Percentiles rank a stretch among this genome's conserved stretches.
These are phyloP conservation scores for Lomographa bimaculata DNA, from an alignment of 2,888 invertebrate genomes.

Conservation along the genomic window DNA sequence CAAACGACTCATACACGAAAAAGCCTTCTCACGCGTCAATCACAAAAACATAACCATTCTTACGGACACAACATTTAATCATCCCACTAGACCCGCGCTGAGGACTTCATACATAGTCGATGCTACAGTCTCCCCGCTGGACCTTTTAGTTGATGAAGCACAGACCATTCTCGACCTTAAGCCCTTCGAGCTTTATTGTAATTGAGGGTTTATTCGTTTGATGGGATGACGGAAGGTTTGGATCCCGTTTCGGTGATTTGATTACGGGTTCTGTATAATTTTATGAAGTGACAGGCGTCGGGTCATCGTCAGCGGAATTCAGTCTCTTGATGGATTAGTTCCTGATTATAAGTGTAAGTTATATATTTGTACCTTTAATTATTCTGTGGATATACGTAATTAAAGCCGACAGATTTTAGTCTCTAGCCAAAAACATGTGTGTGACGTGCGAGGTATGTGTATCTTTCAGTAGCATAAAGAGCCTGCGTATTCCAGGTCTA, in stretches of 20 bases:
- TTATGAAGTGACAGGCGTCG: constrained; percentile 27
- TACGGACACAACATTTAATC: constrained; percentile 27
- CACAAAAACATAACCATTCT: constrained; percentile 26
- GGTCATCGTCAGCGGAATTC: constrained; percentile 13
- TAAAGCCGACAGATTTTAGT: too few relatives aligned
- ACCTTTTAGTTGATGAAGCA: constrained; percentile 66
- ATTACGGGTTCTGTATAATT: constrained; percentile 33
- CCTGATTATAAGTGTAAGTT: background rate
- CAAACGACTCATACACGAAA: too few relatives aligned
- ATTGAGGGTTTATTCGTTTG: constrained; percentile 35
- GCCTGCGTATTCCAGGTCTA: too few relatives aligned
- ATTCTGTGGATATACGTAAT: too few relatives aligned
- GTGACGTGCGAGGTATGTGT: too few relatives aligned
- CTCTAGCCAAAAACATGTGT: too few relatives aligned
- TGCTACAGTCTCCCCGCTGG: constrained; percentile 45
- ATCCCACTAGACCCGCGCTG: constrained; percentile 29
- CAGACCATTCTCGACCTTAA: constrained; percentile 45
- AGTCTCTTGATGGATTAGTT: constrained; percentile 2
- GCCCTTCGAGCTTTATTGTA: constrained; percentile 45
- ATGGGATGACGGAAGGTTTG: constrained; percentile 25
- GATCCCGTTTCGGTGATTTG: constrained; percentile 28
- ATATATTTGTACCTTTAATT: too few relatives aligned
- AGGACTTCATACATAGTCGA: constrained; percentile 68
- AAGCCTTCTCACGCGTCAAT: too few relatives aligned
- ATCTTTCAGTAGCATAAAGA: too few relatives aligned